phyloP scores from a whole-genome alignment of 1,140 invertebrate genomes.

The Aphelenchoides fujianensis region DNA sequence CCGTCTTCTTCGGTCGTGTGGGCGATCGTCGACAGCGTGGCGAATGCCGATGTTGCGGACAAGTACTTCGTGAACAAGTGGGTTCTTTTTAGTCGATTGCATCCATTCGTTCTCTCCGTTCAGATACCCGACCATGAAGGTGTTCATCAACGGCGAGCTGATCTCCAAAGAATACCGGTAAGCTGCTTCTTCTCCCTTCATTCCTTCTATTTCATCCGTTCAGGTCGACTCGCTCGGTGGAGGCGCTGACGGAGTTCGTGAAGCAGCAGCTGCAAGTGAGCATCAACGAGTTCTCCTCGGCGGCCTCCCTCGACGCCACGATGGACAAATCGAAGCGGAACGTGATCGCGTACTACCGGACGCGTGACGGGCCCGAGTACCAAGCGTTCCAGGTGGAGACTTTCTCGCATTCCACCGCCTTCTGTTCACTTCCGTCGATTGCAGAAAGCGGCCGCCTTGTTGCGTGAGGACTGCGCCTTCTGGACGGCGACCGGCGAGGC shows the following conservation, averaged over 20 bases:
- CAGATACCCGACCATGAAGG: slow-evolving; percentile 81
- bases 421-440: slow-evolving; percentile 14
- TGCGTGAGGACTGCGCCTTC: slow-evolving; percentile 58
- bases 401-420: neutral
- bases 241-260: slow-evolving; percentile 59
- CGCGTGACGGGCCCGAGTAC: slow-evolving; percentile 56
- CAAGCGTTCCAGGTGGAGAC: slow-evolving; percentile 52
- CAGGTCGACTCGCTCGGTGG: slow-evolving; percentile 58
- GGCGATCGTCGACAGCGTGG: slow-evolving; percentile 94
- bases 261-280: slow-evolving; percentile 54
- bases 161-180: slow-evolving; percentile 61
- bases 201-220: neutral
- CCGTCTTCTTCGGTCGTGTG: slow-evolving; percentile 79
- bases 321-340: slow-evolving; percentile 54
- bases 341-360: slow-evolving; percentile 54
- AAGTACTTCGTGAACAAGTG: slow-evolving; percentile 84
- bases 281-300: slow-evolving; percentile 54
- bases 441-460: slow-evolving; percentile 57
- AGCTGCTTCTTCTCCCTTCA: neutral
- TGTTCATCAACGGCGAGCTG: slow-evolving; percentile 62
- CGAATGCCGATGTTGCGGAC: slow-evolving; percentile 84
- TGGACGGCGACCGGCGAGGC: slow-evolving; percentile 48
- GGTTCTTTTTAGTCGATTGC: too few relatives aligned
- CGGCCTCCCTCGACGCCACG: slow-evolving; percentile 40
- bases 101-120: too few relatives aligned